Percentiles rank a stretch among this genome's conserved stretches.
Evolutionary conservation across 2,888 invertebrate species (phyloP).

Genomic region (Oasisia sp.): DNA sequence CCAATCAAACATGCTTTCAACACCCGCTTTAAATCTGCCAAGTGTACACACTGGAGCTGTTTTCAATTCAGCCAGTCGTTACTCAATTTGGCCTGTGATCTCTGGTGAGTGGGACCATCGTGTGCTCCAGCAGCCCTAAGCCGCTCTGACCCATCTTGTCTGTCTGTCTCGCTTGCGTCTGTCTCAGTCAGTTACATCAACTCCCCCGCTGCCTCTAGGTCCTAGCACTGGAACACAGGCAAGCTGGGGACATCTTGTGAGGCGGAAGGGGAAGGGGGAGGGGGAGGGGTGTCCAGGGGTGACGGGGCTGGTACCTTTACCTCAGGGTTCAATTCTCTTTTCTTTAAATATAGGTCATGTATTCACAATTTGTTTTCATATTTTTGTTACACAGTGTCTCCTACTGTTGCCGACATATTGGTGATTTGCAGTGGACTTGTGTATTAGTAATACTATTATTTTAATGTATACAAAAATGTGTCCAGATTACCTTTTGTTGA

Average conservation of each 20-base stretch:
- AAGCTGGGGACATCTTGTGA: neutral
- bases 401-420: neutral
- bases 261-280: neutral
- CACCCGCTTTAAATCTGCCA: neutral
- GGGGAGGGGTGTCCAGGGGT: too few relatives aligned
- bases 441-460: neutral
- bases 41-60: neutral
- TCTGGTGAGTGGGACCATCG: neutral
- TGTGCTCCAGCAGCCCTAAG: neutral
- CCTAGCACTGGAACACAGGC: neutral
- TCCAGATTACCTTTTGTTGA: too few relatives aligned
- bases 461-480: neutral
- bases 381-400: neutral
- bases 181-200: neutral
- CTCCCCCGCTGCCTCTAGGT: neutral
- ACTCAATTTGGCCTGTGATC: neutral
- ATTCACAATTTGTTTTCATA: neutral
- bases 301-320: neutral
- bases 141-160: neutral
- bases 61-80: conserved; percentile 10
- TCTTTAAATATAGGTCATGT: neutral
- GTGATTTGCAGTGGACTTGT: neutral
- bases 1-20: neutral
- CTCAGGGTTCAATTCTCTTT: neutral
- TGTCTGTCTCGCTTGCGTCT: neutral